Evolutionary conservation across 2,797 vertebrate species (phyloP), one percentile per base, ranked within the genome.

Genomic region (Cyclura pinguis): DNA sequence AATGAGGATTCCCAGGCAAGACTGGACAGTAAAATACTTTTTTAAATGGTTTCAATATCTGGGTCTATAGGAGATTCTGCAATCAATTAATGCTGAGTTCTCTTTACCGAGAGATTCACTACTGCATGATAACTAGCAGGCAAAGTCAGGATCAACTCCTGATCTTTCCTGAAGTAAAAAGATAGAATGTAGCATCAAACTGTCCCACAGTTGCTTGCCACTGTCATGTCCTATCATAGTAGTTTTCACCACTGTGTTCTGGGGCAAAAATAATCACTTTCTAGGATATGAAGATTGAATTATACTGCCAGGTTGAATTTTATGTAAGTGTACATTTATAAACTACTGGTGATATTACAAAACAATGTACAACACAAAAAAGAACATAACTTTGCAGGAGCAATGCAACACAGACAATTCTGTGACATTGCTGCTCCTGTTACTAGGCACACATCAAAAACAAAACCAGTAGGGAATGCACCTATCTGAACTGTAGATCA

Each of bases 401-500:
- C 18, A 81, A 80, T 57, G 12, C 64, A 52, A 72, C 4, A n/a
- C 80, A 67, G 38, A 72, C 67, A 82, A n/a, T 12, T 69, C 38
- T 77, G 14, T 84, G 10, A 47, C 35, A 84, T 57, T n/a, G 50
- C 55, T 77, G 73, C 13, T 81, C 35, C 76, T 86, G 32, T 82
- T 24, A 55, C 55, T 83, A 52, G 2, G 32, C 42, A 88, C 32
- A 77, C 62, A 24, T 57, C 9, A 35, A 73, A 47, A 67, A 82
- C 14, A 24, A 83, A 67, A 47, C n/a, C 78, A 22, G 16, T 22
- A 78, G 18, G 62, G 76, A 87, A 29, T 78, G 27, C 32, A 38
- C 55, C 35, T 69, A 76, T 24, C 52, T 84, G 38, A 89, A 89
- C 18, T 62, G 69, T 22, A 72, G 55, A 76, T 89, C 35, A 59